Conservation (phyloP, 2,888 invertebrate genomes). For the Hydroisotoma schaefferi region DNA sequence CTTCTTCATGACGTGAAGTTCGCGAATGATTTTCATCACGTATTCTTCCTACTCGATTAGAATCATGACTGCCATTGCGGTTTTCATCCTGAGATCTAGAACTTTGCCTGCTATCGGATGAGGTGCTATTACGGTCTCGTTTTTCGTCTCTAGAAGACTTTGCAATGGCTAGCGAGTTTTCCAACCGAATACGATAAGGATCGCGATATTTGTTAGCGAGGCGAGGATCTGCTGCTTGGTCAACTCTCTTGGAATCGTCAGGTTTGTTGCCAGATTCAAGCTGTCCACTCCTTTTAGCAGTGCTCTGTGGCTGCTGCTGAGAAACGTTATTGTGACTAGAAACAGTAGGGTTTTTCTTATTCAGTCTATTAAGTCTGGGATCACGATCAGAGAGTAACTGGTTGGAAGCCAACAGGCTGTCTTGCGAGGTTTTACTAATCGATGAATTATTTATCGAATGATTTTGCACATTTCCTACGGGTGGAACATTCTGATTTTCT, state of each 20-base stretch:
- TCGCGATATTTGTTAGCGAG: not conserved
- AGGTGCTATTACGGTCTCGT: conserved; percentile 2
- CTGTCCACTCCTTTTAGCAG: not conserved
- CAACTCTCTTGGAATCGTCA: not conserved
- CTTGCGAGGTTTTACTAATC: not conserved
- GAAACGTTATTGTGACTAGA: not conserved
- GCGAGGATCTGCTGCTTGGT: not conserved
- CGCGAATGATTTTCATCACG: not conserved
- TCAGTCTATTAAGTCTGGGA: conserved; percentile 6
- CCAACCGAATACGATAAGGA: not conserved
- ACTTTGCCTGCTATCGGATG: too few relatives aligned
- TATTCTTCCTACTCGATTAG: not conserved
- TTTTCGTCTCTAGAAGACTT: not conserved
- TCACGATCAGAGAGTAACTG: conserved; percentile 9
- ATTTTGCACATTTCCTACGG: not conserved
- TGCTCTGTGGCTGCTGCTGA: not conserved
- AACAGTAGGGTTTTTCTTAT: not conserved
- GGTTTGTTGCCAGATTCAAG: not conserved
- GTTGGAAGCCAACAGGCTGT: not conserved
- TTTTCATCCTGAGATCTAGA: not conserved
- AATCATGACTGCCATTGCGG: not conserved
- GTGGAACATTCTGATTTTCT: conserved; percentile 1
- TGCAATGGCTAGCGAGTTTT: too few relatives aligned
- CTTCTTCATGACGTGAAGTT: not conserved
- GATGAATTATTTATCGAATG: not conserved